Evolutionary conservation across 2,888 invertebrate species (phyloP).

Genomic region (Eutolmus rufibarbis): DNA sequence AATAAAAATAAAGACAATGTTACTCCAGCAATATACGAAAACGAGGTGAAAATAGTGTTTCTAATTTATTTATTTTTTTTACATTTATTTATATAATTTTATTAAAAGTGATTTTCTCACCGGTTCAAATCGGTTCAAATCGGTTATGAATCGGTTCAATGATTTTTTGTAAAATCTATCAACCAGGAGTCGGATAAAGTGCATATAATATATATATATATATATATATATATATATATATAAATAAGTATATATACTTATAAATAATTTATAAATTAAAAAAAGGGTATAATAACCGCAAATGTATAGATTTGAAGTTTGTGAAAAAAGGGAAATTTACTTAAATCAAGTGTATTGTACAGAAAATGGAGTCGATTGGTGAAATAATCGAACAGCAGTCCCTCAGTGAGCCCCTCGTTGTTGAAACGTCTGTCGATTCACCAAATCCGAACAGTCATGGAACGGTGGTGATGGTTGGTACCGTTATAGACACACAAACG

Average conservation of each 20-base stretch:
- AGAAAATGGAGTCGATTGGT: slow-evolving; percentile 67
- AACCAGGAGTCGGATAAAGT: background rate
- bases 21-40: background rate
- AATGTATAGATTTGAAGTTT: background rate
- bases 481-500: slow-evolving; percentile 54
- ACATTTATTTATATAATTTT: background rate
- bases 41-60: slow-evolving; percentile 5
- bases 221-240: background rate
- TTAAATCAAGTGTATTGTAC: background rate
- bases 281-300: background rate
- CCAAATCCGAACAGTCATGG: slow-evolving; percentile 59
- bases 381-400: slow-evolving; percentile 69
- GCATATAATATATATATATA: background rate
- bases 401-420: slow-evolving; percentile 64
- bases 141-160: background rate
- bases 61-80: background rate
- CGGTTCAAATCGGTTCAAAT: background rate
- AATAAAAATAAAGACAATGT: background rate
- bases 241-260: background rate
- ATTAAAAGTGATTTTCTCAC: background rate
- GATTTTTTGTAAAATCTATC: background rate
- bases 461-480: slow-evolving; percentile 59
- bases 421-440: slow-evolving; percentile 64
- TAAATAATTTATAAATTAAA: background rate
- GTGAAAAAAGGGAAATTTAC: background rate